Base-by-base conservation (phyloP, 2,113 vertebrate genomes). In the Empidonax alnorum region DNA sequence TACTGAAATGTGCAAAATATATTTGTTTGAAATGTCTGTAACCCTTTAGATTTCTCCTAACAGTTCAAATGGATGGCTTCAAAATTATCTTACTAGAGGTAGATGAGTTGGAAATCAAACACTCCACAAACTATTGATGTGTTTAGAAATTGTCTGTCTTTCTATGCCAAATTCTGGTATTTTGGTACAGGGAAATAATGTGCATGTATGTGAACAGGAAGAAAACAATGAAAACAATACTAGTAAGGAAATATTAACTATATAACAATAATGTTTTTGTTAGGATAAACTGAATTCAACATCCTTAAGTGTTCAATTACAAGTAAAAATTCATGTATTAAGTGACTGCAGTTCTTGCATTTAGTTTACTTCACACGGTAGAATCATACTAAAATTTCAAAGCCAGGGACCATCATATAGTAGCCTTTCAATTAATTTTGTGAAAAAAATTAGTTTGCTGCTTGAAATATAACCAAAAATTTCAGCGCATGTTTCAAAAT, bases 1-100 rank as follows among this genome's bases (percentile, higher is more conserved):
- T 75, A 94, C 65, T 93, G 80, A 92, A 96, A 92, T 52, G 56
- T 88, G 50, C 72, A 87, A 78, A 95, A 93, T 42, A 71, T 39
- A 93, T 95, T 62, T 33, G 23, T 86, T 92, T 63, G 72, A 87
- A 90, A 75, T 93, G 61, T 42, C 42, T 77, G 81, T 89, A 90
- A 86, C 52, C 30, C 92, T 90, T 94, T 58, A 25, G 12, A 74
- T 90, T 92, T 83, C 52, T 75, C 76, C 61, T 63, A 68, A 46
- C 4, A 0, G 1, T 65, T 82, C 46, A 53, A 30, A 41, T 37
- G 16, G 23, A 44, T 65, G 21, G 11, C 58, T 87, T 72, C 52
- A 65, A 28, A 56, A 55, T 93, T 79, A 47, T 30, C n/a, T 77
- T 69, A 13, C 37, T n/a, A 46, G 30, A 17, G 21, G 8, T 7